These are phyloP conservation scores for Pyrgus malvae DNA, from an alignment of 2,888 invertebrate genomes.

Conservation along the genomic window DNA sequence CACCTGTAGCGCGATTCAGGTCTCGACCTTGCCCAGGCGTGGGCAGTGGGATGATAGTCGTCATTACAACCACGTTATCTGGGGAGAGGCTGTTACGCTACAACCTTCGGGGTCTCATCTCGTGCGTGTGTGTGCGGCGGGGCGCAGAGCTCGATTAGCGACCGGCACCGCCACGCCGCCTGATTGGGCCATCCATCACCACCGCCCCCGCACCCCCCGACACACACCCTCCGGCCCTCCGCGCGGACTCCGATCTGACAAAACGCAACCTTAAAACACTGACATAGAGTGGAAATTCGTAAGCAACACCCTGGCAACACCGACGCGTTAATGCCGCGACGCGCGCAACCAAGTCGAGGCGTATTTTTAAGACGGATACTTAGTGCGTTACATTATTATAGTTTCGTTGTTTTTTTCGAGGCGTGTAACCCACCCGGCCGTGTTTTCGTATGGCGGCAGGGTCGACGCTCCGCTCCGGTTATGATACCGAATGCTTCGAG, in stretches of 20 bases:
- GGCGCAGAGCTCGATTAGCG: conserved; percentile 77
- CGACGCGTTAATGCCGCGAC: conserved; percentile 67
- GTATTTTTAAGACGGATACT: conserved; percentile 80
- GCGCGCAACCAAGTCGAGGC: conserved; percentile 71
- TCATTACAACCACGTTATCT: conserved; percentile 9
- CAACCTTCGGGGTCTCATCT: conserved; percentile 13
- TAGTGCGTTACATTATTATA: conserved; percentile 79
- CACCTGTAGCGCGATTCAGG: background rate
- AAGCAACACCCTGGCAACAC: conserved; percentile 37
- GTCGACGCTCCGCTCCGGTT: conserved; percentile 76
- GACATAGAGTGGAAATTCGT: background rate
- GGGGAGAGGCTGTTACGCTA: conserved; percentile 8
- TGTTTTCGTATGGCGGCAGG: conserved; percentile 58
- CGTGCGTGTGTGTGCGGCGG: conserved; percentile 61
- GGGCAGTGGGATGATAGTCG: background rate
- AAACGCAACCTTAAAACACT: conserved; percentile 46
- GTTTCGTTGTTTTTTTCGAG: conserved; percentile 73
- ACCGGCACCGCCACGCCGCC: conserved; percentile 75
- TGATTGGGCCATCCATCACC: conserved; percentile 83
- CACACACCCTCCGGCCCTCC: conserved; percentile 44
- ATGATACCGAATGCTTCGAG: conserved; percentile 76
- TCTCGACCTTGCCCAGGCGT: background rate
- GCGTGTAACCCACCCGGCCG: conserved; percentile 71
- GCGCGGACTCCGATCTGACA: conserved; percentile 33
- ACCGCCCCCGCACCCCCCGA: conserved; percentile 62